These are phyloP conservation scores for Rhynchotus rufescens DNA, from an alignment of 2,797 vertebrate genomes.

Conservation along the genomic window DNA sequence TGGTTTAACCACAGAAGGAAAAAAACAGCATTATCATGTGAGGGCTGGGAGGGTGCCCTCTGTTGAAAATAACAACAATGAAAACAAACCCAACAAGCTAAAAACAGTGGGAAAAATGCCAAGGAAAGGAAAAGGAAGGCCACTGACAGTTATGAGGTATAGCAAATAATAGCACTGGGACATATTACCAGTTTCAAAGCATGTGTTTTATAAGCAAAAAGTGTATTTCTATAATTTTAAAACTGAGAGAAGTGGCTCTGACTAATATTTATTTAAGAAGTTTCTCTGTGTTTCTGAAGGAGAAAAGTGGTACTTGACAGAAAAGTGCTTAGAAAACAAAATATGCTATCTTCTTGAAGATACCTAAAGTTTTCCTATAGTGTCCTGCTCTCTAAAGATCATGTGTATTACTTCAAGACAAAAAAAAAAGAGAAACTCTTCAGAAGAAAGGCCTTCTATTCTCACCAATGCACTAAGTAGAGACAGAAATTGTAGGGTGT, in stretches of 20 bases:
- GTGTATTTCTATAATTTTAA: not conserved
- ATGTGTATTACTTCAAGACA: not conserved
- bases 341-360: not conserved
- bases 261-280: not conserved
- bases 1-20: not conserved
- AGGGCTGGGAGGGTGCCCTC: conserved; percentile 7
- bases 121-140: conserved; percentile 31
- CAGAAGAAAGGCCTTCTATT: not conserved
- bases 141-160: not conserved
- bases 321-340: not conserved
- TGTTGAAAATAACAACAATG: conserved; percentile 37
- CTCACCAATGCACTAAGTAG: not conserved
- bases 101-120: conserved; percentile 17
- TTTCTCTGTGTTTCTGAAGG: not conserved
- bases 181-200: not conserved
- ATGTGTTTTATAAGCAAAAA: not conserved
- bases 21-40: conserved; percentile 1
- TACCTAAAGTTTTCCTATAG: not conserved
- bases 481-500: conserved; percentile 28
- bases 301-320: not conserved
- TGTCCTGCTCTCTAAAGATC: not conserved
- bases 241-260: not conserved
- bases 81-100: not conserved
- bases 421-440: not conserved
- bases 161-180: conserved; percentile 5